Conservation (phyloP, 2,797 vertebrate species). For the Myotis myotis region DNA sequence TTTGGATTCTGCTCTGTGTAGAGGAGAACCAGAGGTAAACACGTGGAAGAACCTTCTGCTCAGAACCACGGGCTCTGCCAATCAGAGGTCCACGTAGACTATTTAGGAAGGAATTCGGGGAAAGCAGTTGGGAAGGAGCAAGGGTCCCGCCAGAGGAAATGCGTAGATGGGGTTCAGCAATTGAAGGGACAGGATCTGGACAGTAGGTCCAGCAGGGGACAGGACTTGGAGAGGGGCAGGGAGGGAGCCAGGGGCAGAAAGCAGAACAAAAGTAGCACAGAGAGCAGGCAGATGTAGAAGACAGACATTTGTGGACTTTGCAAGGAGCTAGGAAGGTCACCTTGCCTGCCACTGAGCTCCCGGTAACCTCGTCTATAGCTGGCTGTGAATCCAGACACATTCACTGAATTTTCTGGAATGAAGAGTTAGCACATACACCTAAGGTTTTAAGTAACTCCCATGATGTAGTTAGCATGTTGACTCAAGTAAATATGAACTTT, state of each 20-base stretch:
- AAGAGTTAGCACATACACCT: slow-evolving; percentile 53
- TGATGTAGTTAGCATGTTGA: slow-evolving; percentile 49
- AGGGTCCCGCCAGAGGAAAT: background rate
- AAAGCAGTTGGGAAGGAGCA: background rate
- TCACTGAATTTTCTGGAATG: slow-evolving; percentile 46
- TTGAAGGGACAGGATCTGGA: background rate
- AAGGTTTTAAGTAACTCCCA: slow-evolving; percentile 51
- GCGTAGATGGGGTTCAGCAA: background rate
- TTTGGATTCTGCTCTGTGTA: background rate
- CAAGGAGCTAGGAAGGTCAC: background rate
- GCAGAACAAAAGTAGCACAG: background rate
- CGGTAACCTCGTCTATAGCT: background rate
- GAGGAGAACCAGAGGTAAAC: background rate
- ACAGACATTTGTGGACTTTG: background rate
- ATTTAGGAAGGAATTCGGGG: background rate
- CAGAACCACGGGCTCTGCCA: background rate
- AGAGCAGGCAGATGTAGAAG: background rate
- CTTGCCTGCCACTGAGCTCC: slow-evolving; percentile 2
- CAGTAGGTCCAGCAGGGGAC: background rate
- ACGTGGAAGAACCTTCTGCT: background rate
- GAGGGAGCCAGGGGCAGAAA: background rate
- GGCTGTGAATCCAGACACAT: slow-evolving; percentile 52
- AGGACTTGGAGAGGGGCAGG: background rate
- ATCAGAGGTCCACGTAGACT: background rate
- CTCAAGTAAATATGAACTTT: slow-evolving; percentile 32